Conservation (phyloP, 2,888 invertebrate genomes). For the Zootermopsis nevadensis region DNA sequence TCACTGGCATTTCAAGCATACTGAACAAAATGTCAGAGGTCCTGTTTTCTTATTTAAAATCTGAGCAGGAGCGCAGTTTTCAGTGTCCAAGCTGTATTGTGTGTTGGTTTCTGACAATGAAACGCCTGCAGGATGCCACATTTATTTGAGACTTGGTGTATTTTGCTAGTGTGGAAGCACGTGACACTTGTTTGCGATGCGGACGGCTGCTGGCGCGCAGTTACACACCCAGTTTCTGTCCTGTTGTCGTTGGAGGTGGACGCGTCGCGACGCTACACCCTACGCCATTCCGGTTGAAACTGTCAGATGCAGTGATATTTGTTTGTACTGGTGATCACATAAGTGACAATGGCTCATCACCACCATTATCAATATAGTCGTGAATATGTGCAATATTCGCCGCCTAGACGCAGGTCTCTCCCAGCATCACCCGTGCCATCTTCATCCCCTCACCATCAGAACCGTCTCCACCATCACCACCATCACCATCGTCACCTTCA, state of each 20-base stretch:
- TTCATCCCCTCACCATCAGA: conserved; percentile 10
- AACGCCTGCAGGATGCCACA: not conserved
- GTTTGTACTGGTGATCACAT: not conserved
- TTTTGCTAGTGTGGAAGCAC: not conserved
- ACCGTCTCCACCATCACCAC: conserved; percentile 1
- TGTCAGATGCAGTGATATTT: conserved; percentile 1
- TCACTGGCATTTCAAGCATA: too few species aligned
- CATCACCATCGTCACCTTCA: conserved; percentile 5
- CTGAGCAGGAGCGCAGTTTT: too few species aligned
- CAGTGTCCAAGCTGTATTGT: not conserved
- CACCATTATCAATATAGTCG: conserved; percentile 17
- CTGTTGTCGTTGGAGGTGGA: conserved; percentile 21
- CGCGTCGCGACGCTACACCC: conserved; percentile 28
- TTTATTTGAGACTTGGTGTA: not conserved
- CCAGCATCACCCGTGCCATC: not conserved
- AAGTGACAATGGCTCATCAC: conserved; percentile 10
- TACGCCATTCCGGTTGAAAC: not conserved
- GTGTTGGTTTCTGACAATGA: not conserved
- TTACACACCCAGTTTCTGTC: conserved; percentile 14
- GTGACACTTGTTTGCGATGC: not conserved
- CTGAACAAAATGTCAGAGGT: too few species aligned
- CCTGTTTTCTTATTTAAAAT: too few species aligned
- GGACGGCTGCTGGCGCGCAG: conserved; percentile 3
- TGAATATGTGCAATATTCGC: conserved; percentile 15
- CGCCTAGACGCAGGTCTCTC: conserved; percentile 17